A percentile compares a stretch with the other conserved stretches of the same genome.
These are phyloP conservation scores for Epicauta chinensis DNA, from an alignment of 1,140 invertebrate genomes.

Conservation along the genomic window DNA sequence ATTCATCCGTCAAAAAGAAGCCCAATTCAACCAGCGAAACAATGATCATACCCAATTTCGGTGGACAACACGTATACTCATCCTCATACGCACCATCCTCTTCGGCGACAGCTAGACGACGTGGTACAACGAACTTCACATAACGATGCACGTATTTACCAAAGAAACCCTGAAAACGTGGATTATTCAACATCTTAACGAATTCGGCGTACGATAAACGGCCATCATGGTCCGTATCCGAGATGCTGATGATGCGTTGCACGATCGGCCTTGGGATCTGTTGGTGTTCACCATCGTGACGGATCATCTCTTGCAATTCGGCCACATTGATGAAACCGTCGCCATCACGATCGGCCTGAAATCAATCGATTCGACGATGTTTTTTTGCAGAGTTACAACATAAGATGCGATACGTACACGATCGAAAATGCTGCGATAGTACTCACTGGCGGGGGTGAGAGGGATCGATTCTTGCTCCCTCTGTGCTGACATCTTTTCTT, in stretches of 20 bases:
- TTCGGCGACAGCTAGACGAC: conserved; percentile 24
- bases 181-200: conserved; percentile 64
- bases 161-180: conserved; percentile 55
- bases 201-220: conserved; percentile 74
- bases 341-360: conserved; percentile 66
- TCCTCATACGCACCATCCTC: conserved; percentile 62
- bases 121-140: conserved; percentile 38
- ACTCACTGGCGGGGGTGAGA: conserved; percentile 14
- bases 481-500: too few species aligned
- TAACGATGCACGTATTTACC: conserved; percentile 42
- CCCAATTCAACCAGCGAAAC: conserved; percentile 66
- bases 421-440: conserved; percentile 20
- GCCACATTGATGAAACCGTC: conserved; percentile 66
- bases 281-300: conserved; percentile 49
- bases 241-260: conserved; percentile 60
- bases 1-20: conserved; percentile 61
- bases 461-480: background rate
- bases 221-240: conserved; percentile 66
- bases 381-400: conserved; percentile 4
- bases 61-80: conserved; percentile 79
- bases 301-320: conserved; percentile 59
- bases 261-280: conserved; percentile 68
- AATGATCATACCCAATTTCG: conserved; percentile 78
- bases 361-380: too few species aligned
- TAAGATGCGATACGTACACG: conserved; percentile 33